A percentile compares a stretch with the other conserved stretches of the same genome.
Conservation (phyloP, 2,797 vertebrate genomes). For the Carcharodon carcharias region DNA sequence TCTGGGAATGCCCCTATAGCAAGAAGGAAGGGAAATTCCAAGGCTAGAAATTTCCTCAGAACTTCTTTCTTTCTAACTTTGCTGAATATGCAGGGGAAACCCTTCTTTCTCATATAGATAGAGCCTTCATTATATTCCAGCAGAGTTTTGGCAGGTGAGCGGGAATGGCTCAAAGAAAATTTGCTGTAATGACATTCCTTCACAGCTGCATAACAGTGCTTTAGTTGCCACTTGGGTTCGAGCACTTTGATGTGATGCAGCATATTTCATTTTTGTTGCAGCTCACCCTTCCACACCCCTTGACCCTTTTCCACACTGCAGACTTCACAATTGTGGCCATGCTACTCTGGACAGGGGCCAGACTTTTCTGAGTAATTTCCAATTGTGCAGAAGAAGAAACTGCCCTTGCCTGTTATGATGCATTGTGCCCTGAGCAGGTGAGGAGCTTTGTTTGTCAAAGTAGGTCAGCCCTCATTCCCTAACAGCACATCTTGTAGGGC, state of each 20-base stretch:
- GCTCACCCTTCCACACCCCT: not conserved
- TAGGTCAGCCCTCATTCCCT: not conserved
- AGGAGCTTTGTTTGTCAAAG: not conserved
- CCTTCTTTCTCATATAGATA: not conserved
- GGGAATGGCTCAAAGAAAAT: not conserved
- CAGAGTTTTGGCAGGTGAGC: not conserved
- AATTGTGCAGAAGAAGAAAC: not conserved
- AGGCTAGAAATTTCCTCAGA: not conserved
- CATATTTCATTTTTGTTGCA: not conserved
- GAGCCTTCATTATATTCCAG: not conserved
- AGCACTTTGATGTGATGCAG: not conserved
- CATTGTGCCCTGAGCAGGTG: not conserved
- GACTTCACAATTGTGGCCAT: not conserved
- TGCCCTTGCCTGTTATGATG: not conserved
- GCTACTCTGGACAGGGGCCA: not conserved
- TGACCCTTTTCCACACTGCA: not conserved
- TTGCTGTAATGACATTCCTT: not conserved
- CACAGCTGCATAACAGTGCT: not conserved
- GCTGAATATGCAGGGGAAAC: not conserved
- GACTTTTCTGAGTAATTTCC: not conserved
- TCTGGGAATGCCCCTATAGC: not conserved
- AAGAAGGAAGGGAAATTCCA: not conserved
- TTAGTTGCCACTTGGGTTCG: not conserved
- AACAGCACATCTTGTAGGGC: not conserved
- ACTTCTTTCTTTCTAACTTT: not conserved